These are phyloP conservation scores for Zelleria hepariella DNA, from an alignment of 2,888 invertebrate species.

Conservation along the genomic window DNA sequence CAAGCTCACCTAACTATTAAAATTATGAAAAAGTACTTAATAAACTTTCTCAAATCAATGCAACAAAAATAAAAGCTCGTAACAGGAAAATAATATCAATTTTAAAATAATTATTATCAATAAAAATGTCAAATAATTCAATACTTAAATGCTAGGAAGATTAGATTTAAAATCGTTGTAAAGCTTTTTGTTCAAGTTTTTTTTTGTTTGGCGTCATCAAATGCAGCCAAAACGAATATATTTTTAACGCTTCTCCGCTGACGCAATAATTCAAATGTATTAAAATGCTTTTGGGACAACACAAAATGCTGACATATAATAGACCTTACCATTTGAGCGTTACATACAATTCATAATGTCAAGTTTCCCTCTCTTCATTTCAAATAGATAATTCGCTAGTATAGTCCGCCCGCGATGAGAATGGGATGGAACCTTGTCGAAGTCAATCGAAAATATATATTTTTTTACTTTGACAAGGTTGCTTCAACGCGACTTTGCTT, in stretches of 20 bases:
- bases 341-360: background rate
- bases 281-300: background rate
- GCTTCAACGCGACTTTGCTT: too few relatives aligned
- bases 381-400: too few relatives aligned
- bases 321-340: background rate
- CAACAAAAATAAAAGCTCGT: background rate
- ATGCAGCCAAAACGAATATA: too few relatives aligned
- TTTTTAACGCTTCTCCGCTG: too few relatives aligned
- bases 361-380: background rate
- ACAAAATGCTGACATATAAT: background rate
- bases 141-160: background rate
- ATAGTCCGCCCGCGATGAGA: too few relatives aligned
- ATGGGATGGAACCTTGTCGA: too few relatives aligned
- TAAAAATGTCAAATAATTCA: background rate
- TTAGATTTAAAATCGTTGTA: background rate
- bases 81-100: background rate
- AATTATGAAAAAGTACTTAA: too few relatives aligned
- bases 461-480: too few relatives aligned
- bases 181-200: background rate
- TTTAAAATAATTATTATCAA: background rate
- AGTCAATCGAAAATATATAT: too few relatives aligned
- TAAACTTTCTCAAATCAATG: background rate
- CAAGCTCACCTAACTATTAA: too few relatives aligned
- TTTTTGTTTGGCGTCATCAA: too few relatives aligned
- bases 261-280: background rate